Conservation (phyloP, 1,140 invertebrate genomes). For the Drosophila funebris region DNA sequence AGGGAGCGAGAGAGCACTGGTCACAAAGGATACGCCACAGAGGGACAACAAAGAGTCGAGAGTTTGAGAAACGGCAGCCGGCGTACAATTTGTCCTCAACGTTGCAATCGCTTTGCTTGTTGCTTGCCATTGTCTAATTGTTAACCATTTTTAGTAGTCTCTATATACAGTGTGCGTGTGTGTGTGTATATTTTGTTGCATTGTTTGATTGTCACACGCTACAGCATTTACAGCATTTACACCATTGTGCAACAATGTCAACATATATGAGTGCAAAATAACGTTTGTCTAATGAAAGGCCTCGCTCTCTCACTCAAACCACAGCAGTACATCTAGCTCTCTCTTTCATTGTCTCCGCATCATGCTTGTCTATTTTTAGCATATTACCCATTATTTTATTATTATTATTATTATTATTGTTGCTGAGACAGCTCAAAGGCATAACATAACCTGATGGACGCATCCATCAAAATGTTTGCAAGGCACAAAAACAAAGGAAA, state of each 20-base stretch:
- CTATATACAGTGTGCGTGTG: conserved; percentile 11
- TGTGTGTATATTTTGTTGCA: conserved; percentile 47
- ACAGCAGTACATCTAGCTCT: background rate
- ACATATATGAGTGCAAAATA: conserved; percentile 43
- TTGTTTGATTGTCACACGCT: conserved; percentile 66
- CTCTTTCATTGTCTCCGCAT: background rate
- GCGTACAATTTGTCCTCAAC: conserved; percentile 72
- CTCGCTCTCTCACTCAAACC: conserved; percentile 9
- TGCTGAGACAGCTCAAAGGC: conserved; percentile 3
- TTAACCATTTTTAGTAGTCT: conserved; percentile 63
- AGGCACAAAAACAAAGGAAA: conserved; percentile 19
- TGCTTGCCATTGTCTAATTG: conserved; percentile 76
- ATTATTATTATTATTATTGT: conserved; percentile 25
- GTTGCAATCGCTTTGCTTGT: conserved; percentile 61
- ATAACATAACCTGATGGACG: conserved; percentile 4
- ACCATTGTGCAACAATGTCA: conserved; percentile 37
- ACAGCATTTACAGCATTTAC: too few species aligned
- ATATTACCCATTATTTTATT: conserved; percentile 60
- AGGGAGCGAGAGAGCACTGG: background rate
- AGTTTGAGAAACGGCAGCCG: conserved; percentile 27
- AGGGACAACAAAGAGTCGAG: conserved; percentile 29
- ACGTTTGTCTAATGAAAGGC: conserved; percentile 72
- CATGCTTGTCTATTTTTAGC: conserved; percentile 58
- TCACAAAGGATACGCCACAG: too few species aligned
- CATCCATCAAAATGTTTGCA: conserved; percentile 43